A percentile compares a stretch with the other conserved stretches of the same genome.
Conservation (phyloP, 2,888 invertebrate genomes). For the Campaea margaritaria region DNA sequence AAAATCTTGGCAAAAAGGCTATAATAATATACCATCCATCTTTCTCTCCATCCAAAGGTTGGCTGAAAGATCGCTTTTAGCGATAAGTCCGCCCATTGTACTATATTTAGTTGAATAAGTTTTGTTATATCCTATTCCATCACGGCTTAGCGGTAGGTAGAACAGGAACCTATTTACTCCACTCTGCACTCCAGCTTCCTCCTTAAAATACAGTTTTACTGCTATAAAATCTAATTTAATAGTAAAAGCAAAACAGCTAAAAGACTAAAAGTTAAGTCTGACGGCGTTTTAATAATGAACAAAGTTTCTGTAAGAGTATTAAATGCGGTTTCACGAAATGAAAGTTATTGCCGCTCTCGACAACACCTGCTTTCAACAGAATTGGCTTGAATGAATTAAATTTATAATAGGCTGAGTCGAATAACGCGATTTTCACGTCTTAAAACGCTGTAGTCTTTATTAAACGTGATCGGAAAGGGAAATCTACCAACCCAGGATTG, state of each 20-base stretch:
- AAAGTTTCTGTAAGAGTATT: conserved; percentile 5
- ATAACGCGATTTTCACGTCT: not conserved
- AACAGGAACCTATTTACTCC: no score
- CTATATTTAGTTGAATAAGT: no score
- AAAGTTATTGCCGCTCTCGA: conserved; percentile 15
- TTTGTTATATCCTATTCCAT: no score
- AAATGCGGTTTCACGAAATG: conserved; percentile 14
- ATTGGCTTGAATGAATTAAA: conserved; percentile 13
- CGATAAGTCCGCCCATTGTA: no score
- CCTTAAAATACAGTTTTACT: no score
- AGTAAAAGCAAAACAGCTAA: conserved; percentile 14
- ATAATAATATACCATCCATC: no score
- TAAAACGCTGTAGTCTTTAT: not conserved
- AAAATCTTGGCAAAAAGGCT: no score
- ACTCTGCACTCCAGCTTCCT: no score
- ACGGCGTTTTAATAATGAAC: conserved; percentile 11
- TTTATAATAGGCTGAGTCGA: not conserved
- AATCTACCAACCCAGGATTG: no score
- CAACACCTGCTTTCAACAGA: conserved; percentile 10
- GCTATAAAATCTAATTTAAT: conserved; percentile 3
- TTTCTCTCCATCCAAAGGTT: no score
- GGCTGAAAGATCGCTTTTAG: no score
- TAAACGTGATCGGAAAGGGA: not conserved
- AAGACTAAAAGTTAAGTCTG: conserved; percentile 6
- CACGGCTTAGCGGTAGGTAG: no score